phyloP scores from a whole-genome alignment of 2,888 invertebrate genomes.

The Chironomus tentans region DNA sequence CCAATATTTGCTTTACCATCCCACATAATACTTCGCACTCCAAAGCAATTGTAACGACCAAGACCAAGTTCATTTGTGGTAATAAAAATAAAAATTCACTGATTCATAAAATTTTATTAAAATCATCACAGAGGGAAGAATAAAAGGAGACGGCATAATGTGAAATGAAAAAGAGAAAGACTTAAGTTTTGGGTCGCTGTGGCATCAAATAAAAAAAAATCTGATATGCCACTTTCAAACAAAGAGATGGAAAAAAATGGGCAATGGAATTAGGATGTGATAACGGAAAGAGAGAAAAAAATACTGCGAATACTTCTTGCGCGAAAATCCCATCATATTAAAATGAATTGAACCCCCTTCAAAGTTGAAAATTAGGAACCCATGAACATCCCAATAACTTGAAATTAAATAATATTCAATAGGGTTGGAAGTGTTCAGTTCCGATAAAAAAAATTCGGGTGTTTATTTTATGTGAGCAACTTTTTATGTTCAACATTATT shows the following conservation, averaged over 20 bases:
- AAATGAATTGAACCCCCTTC: background rate
- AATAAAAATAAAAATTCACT: conserved; percentile 17
- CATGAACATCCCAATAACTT: no score
- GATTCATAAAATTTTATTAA: conserved; percentile 23
- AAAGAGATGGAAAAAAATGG: no score
- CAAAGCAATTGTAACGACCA: background rate
- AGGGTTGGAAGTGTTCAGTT: background rate
- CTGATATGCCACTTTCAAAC: background rate
- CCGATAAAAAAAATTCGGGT: background rate
- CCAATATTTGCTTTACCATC: no score
- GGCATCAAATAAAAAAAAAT: background rate
- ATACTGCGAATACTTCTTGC: background rate
- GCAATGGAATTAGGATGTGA: no score
- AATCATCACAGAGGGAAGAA: background rate
- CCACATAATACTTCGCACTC: background rate
- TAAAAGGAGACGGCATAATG: background rate
- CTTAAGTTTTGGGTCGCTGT: background rate
- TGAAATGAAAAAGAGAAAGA: background rate
- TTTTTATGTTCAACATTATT: background rate
- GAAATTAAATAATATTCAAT: background rate
- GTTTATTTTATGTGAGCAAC: background rate
- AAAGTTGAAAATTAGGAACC: no score
- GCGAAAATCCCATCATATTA: background rate
- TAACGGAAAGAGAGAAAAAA: background rate
- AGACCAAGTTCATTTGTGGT: conserved; percentile 6